These are phyloP conservation scores for Pontoporia blainvillei DNA, from an alignment of 2,113 vertebrate species.

Conservation along the genomic window DNA sequence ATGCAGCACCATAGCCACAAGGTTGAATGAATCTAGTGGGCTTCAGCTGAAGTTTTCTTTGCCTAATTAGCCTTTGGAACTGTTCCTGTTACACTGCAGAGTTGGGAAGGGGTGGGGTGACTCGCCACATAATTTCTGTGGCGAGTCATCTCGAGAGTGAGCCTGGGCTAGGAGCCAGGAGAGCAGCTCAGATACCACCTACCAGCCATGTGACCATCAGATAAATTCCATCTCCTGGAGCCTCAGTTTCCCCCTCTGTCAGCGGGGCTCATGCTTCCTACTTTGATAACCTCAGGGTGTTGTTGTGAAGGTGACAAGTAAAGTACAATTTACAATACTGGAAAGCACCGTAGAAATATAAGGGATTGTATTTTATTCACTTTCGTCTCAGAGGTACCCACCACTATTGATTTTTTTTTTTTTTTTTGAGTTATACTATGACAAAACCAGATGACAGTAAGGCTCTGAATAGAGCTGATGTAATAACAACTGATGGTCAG, in stretches of 20 bases:
- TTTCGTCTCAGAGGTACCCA: not conserved
- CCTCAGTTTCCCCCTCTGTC: not conserved
- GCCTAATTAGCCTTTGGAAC: not conserved
- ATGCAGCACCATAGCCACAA: not conserved
- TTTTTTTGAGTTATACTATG: not conserved
- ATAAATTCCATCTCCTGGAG: not conserved
- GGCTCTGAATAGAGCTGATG: not conserved
- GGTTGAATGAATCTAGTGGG: not conserved
- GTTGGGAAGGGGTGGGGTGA: not conserved
- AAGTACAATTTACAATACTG: not conserved
- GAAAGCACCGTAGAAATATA: not conserved
- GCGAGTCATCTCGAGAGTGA: not conserved
- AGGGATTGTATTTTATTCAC: not conserved
- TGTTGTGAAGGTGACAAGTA: not conserved
- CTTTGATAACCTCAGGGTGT: not conserved
- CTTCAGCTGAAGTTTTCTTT: not conserved
- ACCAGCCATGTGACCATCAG: not conserved
- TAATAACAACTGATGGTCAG: not conserved
- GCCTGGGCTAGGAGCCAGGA: not conserved
- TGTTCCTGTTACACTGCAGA: not conserved
- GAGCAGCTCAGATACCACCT: not conserved
- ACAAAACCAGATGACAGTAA: not conserved
- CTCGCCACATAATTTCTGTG: not conserved
- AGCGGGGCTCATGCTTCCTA: not conserved
- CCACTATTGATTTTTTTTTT: not conserved